phyloP scores from a whole-genome alignment of 2,888 invertebrate genomes.

The Phengaris arion region DNA sequence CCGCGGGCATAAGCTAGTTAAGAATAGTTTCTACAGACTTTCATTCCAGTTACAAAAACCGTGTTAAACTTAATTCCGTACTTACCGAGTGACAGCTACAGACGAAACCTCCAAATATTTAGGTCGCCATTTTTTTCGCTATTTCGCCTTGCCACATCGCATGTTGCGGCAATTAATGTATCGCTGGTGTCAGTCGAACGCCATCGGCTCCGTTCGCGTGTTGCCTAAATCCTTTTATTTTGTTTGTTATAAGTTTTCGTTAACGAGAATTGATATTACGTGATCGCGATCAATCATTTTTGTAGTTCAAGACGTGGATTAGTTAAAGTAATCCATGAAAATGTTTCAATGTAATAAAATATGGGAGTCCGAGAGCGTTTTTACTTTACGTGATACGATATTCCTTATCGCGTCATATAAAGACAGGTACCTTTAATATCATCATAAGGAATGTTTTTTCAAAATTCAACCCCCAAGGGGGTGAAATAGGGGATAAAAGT shows the following conservation, averaged over 20 bases:
- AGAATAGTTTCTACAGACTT: background rate
- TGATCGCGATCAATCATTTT: background rate
- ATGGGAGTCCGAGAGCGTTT: no score
- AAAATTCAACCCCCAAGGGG: no score
- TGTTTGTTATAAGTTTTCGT: conserved; percentile 14
- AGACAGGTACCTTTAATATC: no score
- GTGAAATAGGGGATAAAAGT: no score
- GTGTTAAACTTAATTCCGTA: background rate
- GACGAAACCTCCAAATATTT: conserved; percentile 34
- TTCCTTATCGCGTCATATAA: no score
- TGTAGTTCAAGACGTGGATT: background rate
- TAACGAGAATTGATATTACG: background rate
- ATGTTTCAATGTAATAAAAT: no score
- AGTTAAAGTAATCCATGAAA: background rate
- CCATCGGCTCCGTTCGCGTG: conserved; percentile 2
- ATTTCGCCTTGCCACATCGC: conserved; percentile 46
- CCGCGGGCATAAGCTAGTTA: background rate
- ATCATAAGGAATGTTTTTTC: no score
- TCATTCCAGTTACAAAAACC: background rate
- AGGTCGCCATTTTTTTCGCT: conserved; percentile 40
- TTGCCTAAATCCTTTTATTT: conserved; percentile 8
- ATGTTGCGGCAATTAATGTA: conserved; percentile 61
- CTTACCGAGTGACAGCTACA: conserved; percentile 4
- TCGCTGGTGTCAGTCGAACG: conserved; percentile 38
- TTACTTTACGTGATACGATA: no score